These are phyloP conservation scores for Cassiopea andromeda DNA, from an alignment of 30 jellyfish, hydroid and myxozoan species.

Conservation along the genomic window DNA sequence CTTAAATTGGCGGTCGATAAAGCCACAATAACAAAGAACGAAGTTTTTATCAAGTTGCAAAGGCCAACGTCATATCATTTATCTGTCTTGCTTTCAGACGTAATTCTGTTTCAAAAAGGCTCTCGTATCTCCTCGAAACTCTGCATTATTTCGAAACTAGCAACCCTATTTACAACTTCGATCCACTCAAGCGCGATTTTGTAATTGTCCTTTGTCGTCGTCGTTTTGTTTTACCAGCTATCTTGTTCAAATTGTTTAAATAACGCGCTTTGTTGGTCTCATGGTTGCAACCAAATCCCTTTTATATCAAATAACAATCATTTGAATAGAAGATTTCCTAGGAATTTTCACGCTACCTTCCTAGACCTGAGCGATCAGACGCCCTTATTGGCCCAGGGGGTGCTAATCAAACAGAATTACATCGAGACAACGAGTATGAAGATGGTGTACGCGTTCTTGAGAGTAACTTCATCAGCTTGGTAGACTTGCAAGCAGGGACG, in stretches of 20 bases:
- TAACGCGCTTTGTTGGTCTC: slow-evolving; percentile 64
- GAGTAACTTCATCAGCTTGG: too few species aligned
- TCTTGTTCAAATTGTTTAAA: slow-evolving; percentile 58
- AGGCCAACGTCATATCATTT: not conserved
- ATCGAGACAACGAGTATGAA: too few species aligned
- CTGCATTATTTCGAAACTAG: not conserved
- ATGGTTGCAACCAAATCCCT: slow-evolving; percentile 33
- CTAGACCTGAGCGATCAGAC: not conserved
- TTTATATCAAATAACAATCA: slow-evolving; percentile 39
- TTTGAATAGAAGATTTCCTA: not conserved
- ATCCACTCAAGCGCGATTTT: slow-evolving; percentile 6
- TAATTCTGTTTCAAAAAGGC: not conserved
- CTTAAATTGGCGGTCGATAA: not conserved
- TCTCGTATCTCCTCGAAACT: not conserved
- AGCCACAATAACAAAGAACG: not conserved
- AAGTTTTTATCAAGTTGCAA: not conserved
- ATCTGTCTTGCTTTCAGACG: not conserved
- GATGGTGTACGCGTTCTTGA: too few species aligned
- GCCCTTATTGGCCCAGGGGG: not conserved
- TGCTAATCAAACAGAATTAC: too few species aligned
- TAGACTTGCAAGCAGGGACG: too few species aligned
- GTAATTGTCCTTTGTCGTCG: not conserved
- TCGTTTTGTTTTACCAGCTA: slow-evolving; percentile 69
- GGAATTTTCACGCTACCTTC: slow-evolving; percentile 11
- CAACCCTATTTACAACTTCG: slow-evolving; percentile 3